Base-by-base conservation (phyloP, 2,888 invertebrate species). In the Lasius platythorax region DNA sequence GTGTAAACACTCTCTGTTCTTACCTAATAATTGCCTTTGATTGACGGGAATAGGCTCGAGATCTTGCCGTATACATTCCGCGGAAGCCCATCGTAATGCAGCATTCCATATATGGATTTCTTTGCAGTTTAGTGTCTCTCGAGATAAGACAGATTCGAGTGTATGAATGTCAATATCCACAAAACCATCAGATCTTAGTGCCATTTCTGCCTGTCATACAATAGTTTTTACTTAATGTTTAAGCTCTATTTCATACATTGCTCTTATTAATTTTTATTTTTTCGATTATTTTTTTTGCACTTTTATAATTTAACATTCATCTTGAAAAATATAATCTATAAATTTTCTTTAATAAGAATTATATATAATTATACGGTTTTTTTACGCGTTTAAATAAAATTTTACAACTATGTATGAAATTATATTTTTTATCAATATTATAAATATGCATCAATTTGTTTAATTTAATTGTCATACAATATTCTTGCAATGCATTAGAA, bases 101-200 rank as follows among this genome's bases (percentile, higher is more conserved):
- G 99, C 99, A 94, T 98, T 98, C 95, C 99, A 97, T 70, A 98
- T 95, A 94, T 98, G 97, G 91, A 98, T 97, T 95, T 99, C 99
- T 95, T 98, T 98, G 95, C 98, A 99, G 95, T 99, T 99, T 67
- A 99, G 96, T 3, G 99, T 99, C 95, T 99, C 99, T 89, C 99
- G 96, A 78, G 97, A 97, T 91, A 99, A 96, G 91, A 99, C 98
- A 84, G 98, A 98, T 95, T 98, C 98, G 92, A 99, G 96, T 40
- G 99, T 99, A 90, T 98, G 97, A 92, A 98, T 97, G 95, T 99
- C 99, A 93, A 99, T 99, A 95, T 99, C 99, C 89, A 98, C 97
- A 96, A 99, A 99, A 91, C 99, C 99, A 93, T 99, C 99, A 0
- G 99, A 99, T 91, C 97, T 97, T 91, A 99, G 96, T 83, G 99